These are phyloP conservation scores for Epinephelus awoara DNA, from an alignment of 2,797 vertebrate genomes.

Conservation along the genomic window DNA sequence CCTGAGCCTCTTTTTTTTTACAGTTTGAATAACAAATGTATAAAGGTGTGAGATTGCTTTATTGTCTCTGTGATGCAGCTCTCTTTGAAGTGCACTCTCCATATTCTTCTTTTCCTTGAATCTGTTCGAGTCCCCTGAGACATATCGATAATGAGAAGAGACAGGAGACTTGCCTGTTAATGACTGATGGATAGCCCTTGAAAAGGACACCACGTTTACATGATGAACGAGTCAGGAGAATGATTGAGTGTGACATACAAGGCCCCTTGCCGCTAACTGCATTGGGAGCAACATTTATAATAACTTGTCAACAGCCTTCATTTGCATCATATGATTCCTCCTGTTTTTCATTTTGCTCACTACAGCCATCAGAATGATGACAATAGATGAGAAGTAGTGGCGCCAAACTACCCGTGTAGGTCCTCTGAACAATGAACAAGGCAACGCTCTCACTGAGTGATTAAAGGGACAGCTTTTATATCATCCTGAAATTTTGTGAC, in stretches of 20 bases:
- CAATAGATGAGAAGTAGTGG: conserved; percentile 46
- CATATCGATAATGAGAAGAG: conserved; percentile 66
- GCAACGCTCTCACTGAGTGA: conserved; percentile 18
- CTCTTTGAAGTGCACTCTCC: conserved; percentile 14
- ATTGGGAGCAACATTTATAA: conserved; percentile 76
- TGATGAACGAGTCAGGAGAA: conserved; percentile 77
- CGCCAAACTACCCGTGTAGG: neutral
- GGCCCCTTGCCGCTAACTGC: conserved; percentile 70
- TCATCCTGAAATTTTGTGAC: neutral
- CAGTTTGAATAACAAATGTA: neutral
- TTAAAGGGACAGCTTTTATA: conserved; percentile 16
- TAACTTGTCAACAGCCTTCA: conserved; percentile 74
- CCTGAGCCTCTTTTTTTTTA: neutral
- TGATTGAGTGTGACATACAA: conserved; percentile 80
- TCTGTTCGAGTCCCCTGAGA: conserved; percentile 52
- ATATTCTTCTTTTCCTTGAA: conserved; percentile 28
- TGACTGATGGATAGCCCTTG: conserved; percentile 85
- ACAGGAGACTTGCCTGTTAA: conserved; percentile 71
- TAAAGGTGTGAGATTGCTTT: neutral
- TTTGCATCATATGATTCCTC: conserved; percentile 67
- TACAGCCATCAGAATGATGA: conserved; percentile 25
- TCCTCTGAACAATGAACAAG: conserved; percentile 31
- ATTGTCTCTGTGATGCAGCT: neutral
- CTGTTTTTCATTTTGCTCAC: conserved; percentile 59
- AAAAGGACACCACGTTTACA: conserved; percentile 81